These are phyloP conservation scores for Ceratosolen fusciceps DNA, from an alignment of 1,140 invertebrate genomes.

Conservation along the genomic window DNA sequence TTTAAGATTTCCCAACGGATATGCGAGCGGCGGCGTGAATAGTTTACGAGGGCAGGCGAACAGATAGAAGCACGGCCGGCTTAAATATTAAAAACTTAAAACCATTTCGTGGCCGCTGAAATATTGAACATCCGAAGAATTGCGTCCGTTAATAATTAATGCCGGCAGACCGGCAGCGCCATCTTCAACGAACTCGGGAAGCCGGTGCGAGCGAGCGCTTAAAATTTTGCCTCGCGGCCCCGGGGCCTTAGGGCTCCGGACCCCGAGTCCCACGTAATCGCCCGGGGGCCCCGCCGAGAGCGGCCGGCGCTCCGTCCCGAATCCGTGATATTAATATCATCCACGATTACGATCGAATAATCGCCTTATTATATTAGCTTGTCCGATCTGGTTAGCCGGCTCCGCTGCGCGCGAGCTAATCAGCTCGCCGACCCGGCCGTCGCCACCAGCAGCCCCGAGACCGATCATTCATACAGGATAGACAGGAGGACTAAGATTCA, in stretches of 20 bases:
- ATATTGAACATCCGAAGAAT: constrained; percentile 64
- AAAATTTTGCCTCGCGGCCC: too few relatives aligned
- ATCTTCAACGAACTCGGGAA: constrained; percentile 22
- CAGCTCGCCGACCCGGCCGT: too few relatives aligned
- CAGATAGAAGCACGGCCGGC: constrained; percentile 47
- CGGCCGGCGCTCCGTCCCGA: constrained; percentile 12
- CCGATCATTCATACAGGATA: too few relatives aligned
- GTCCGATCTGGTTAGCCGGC: not conserved
- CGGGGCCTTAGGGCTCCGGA: too few relatives aligned
- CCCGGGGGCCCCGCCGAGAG: not conserved
- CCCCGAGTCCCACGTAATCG: not conserved
- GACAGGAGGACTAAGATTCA: too few relatives aligned
- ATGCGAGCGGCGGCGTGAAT: constrained; percentile 54
- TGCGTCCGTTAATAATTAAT: constrained; percentile 61
- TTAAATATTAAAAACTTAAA: constrained; percentile 69
- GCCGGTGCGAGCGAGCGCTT: not conserved
- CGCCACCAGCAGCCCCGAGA: too few relatives aligned
- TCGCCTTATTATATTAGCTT: constrained; percentile 42
- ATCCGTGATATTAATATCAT: constrained; percentile 30
- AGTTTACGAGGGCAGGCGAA: constrained; percentile 55
- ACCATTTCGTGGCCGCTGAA: constrained; percentile 63
- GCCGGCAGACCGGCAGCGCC: constrained; percentile 33
- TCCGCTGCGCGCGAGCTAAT: not conserved
- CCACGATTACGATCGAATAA: constrained; percentile 29
- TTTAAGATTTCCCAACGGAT: constrained; percentile 65